A percentile compares a stretch with the other conserved stretches of the same genome.
Conservation (phyloP, 2,113 vertebrate species). For the Zeus faber region DNA sequence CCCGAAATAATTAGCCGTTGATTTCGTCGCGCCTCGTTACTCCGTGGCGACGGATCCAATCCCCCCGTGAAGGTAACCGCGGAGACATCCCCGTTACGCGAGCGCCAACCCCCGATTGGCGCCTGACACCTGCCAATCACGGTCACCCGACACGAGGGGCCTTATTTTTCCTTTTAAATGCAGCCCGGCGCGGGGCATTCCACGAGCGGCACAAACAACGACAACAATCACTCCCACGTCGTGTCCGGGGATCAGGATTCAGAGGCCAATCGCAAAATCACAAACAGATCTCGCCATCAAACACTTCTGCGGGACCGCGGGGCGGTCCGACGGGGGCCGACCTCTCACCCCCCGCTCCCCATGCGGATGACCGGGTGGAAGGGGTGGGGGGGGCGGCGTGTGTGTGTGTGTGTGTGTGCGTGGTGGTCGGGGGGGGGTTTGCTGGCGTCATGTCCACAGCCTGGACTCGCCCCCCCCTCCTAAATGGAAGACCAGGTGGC, state of each 20-base stretch:
- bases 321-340: conserved; percentile 50
- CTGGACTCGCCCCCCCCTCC: conserved; percentile 42
- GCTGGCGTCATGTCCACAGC: conserved; percentile 54
- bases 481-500: conserved; percentile 62
- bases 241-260: conserved; percentile 17
- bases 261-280: no score
- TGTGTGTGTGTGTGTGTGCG: conserved; percentile 42
- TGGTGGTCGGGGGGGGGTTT: conserved; percentile 37
- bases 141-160: background rate
- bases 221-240: conserved; percentile 3
- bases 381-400: conserved; percentile 38
- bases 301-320: no score
- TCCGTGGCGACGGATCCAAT: no score
- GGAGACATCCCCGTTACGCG: no score
- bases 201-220: conserved; percentile 3
- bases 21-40: no score
- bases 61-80: no score
- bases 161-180: conserved; percentile 1
- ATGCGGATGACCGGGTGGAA: conserved; percentile 34
- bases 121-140: conserved; percentile 9
- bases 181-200: background rate
- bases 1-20: no score
- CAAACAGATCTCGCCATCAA: conserved; percentile 41
- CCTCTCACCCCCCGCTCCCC: conserved; percentile 56
- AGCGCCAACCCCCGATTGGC: no score